Evolutionary conservation across 2,113 vertebrate genomes (phyloP).

Genomic region (Calidris pygmaea): DNA sequence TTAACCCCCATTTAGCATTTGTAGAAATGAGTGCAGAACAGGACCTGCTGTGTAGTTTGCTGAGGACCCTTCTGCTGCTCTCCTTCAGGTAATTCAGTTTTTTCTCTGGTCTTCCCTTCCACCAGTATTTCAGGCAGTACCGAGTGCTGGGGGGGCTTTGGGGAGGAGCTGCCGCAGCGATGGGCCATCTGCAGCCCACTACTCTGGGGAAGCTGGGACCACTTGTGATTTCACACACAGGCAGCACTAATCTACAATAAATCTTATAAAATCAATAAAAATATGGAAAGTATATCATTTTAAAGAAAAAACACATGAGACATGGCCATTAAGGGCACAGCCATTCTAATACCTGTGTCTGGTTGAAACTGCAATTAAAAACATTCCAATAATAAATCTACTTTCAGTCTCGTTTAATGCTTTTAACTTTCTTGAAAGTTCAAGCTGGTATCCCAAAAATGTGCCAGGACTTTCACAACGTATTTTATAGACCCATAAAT

Average conservation of each 20-base stretch:
- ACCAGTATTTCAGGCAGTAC: not conserved
- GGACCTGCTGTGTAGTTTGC: not conserved
- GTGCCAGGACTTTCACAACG: constrained; percentile 77
- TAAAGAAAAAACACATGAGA: constrained; percentile 68
- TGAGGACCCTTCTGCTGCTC: not conserved
- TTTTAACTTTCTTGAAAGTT: constrained; percentile 85
- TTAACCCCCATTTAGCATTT: not conserved
- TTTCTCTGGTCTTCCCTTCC: not conserved
- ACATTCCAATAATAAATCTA: constrained; percentile 81
- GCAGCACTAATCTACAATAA: constrained; percentile 71
- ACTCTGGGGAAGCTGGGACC: constrained; percentile 60
- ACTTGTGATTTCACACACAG: constrained; percentile 49
- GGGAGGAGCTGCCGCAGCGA: not conserved
- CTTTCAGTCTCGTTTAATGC: constrained; percentile 75
- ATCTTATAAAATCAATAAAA: constrained; percentile 79
- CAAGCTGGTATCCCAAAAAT: constrained; percentile 83
- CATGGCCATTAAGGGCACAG: constrained; percentile 74
- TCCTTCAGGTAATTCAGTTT: not conserved
- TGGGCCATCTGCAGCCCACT: not conserved
- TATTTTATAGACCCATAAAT: constrained; percentile 86
- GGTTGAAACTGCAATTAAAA: constrained; percentile 79
- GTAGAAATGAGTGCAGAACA: not conserved
- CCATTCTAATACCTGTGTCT: constrained; percentile 75
- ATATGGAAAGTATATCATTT: constrained; percentile 78
- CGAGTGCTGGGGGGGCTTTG: not conserved